Conservation (phyloP, 2,113 vertebrate species). For the Balaenoptera acutorostrata region DNA sequence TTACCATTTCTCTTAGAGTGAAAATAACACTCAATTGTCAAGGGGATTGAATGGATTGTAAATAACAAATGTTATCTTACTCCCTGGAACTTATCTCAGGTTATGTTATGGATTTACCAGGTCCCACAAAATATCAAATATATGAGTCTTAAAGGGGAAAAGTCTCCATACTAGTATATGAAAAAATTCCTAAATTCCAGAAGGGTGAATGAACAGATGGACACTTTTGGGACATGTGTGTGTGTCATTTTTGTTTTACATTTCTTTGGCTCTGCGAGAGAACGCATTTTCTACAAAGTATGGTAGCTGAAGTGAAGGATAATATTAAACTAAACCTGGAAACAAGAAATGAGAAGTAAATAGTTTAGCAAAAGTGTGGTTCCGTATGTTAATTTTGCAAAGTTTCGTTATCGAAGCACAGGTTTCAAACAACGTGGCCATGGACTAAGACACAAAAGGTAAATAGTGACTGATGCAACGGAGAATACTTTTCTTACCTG, state of each 20-base stretch:
- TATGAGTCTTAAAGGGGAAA: constrained; percentile 64
- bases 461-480: constrained; percentile 33
- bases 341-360: constrained; percentile 77
- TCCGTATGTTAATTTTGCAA: constrained; percentile 71
- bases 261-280: constrained; percentile 76
- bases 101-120: constrained; percentile 52
- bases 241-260: constrained; percentile 75
- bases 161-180: constrained; percentile 60
- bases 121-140: constrained; percentile 57
- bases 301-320: constrained; percentile 73
- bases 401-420: constrained; percentile 66
- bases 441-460: constrained; percentile 22
- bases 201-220: constrained; percentile 78
- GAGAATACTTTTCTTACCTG: constrained; percentile 15
- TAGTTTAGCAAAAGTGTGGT: constrained; percentile 69
- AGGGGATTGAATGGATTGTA: constrained; percentile 43
- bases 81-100: constrained; percentile 42
- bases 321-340: constrained; percentile 75
- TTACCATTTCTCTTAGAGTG: constrained; percentile 27
- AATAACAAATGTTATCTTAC: constrained; percentile 54
- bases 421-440: constrained; percentile 46
- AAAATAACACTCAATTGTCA: constrained; percentile 40
- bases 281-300: constrained; percentile 76
- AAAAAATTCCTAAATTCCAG: constrained; percentile 77
- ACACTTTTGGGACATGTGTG: constrained; percentile 74